These are phyloP conservation scores for Arremon aurantiirostris DNA, from an alignment of 2,797 vertebrate species.

Conservation along the genomic window DNA sequence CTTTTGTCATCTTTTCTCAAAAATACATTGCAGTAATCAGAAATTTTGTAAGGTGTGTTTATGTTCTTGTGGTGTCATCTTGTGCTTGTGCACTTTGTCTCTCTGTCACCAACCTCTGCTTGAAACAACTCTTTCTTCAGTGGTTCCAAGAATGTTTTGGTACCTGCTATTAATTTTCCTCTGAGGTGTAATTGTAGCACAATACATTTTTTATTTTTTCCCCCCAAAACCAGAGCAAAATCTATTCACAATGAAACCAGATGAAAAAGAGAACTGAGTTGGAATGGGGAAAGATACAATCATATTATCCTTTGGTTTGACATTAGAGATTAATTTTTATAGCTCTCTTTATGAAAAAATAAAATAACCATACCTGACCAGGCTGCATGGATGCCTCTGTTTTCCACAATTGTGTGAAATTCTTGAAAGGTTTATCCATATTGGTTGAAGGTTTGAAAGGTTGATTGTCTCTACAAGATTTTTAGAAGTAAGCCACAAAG, in stretches of 20 bases:
- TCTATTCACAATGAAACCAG: not conserved
- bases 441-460: not conserved
- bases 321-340: not conserved
- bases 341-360: not conserved
- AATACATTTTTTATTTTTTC: accelerated
- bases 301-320: not conserved
- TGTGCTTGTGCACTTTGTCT: accelerated
- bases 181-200: not conserved
- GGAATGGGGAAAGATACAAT: not conserved
- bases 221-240: accelerated
- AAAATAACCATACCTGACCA: not conserved
- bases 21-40: not conserved
- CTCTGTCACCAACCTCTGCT: not conserved
- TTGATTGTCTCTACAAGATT: not conserved
- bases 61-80: not conserved
- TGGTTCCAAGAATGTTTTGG: not conserved
- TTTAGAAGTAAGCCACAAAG: not conserved
- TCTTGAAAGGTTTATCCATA: not conserved
- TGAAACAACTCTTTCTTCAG: not conserved
- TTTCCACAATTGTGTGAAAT: not conserved
- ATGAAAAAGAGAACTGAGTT: not conserved
- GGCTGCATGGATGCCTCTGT: not conserved
- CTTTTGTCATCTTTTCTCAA: not conserved
- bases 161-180: not conserved
- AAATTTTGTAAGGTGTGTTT: not conserved